Evolutionary conservation across 2,888 invertebrate species (phyloP).

Genomic region (Athalia circularis): DNA sequence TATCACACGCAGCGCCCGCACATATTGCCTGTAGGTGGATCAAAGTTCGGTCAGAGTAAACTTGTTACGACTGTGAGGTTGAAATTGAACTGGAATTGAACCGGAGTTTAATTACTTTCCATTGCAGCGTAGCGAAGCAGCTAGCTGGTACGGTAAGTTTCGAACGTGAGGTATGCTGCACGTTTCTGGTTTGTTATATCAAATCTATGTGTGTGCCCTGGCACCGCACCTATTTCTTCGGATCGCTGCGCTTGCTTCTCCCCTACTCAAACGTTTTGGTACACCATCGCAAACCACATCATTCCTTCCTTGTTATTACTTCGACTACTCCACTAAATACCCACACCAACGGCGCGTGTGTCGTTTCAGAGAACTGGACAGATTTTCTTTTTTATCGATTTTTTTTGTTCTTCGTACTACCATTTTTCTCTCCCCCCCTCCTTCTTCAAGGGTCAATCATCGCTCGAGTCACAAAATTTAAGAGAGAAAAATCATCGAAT

Average conservation of each 20-base stretch:
- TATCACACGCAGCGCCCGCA: neutral
- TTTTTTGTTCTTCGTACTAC: too few relatives aligned
- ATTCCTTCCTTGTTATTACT: conserved; percentile 29
- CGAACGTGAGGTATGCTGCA: neutral
- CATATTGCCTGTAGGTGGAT: conserved; percentile 16
- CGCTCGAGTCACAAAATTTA: too few relatives aligned
- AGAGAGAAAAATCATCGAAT: too few relatives aligned
- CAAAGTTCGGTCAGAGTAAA: conserved; percentile 39
- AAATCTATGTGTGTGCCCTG: conserved; percentile 18
- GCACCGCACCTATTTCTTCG: neutral
- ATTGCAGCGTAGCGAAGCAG: conserved; percentile 29
- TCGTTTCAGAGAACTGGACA: too few relatives aligned
- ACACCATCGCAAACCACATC: neutral
- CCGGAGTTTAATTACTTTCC: conserved; percentile 42
- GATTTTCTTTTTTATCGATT: too few relatives aligned
- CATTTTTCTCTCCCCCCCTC: too few relatives aligned
- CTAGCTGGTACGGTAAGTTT: neutral
- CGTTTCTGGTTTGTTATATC: conserved; percentile 33
- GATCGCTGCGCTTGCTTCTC: conserved; percentile 14
- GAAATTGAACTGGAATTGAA: conserved; percentile 42
- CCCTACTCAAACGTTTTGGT: neutral
- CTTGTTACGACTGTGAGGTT: conserved; percentile 41
- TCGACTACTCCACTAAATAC: neutral
- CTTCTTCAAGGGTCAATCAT: too few relatives aligned
- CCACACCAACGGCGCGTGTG: neutral